Base-by-base conservation (phyloP, 2,113 vertebrate genomes). In the Oncorhynchus masou region DNA sequence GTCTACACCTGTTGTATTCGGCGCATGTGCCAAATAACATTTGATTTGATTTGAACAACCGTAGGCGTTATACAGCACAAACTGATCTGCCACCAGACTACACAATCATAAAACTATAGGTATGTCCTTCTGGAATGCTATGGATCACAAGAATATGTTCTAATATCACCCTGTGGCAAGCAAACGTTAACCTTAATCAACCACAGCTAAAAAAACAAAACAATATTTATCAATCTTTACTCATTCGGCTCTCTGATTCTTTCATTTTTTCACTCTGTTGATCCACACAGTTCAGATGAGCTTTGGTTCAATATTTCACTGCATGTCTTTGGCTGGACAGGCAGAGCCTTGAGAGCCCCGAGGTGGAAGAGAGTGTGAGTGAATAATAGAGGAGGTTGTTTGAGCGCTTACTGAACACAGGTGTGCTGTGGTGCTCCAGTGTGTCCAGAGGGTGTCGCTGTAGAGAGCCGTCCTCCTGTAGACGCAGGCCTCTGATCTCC, bases 391-490 rank as follows among this genome's bases (percentile, higher is more conserved):
- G 70, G 31, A 66, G 39, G 20, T n/a, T 70, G 71, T 9, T 6
- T 19, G 73, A 45, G 70, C 86, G 78, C 68, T 76, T 84, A 94
- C 95, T 93, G 7, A 96, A 91, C 79, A 95, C 87, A 34, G 85
- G 93, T 60, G 81, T 92, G 75, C 22, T 25, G 27, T 88, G 84
- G 13, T 62, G 64, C n/a, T 80, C 83, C 81, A 88, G 77, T 2
- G 59, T 67, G 71, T 88, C 89, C 75, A 86, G 84, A 1, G 76
- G 81, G 19, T 90, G 78, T 22, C 68, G 81, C 76, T 88, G 72
- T 20, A 54, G 66, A 70, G 80, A 79, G 15, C 74, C 75, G 13
- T 73, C 76, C 79, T 89, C 73, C 60, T 66, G 48, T 0, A 22
- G 77, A 62, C 80, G 11, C 22, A 83, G 24, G 1, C 13, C 69